These are phyloP conservation scores for Strongylocentrotus purpuratus DNA, from an alignment of 35 echinoderm and acorn worm genomes.

Conservation along the genomic window DNA sequence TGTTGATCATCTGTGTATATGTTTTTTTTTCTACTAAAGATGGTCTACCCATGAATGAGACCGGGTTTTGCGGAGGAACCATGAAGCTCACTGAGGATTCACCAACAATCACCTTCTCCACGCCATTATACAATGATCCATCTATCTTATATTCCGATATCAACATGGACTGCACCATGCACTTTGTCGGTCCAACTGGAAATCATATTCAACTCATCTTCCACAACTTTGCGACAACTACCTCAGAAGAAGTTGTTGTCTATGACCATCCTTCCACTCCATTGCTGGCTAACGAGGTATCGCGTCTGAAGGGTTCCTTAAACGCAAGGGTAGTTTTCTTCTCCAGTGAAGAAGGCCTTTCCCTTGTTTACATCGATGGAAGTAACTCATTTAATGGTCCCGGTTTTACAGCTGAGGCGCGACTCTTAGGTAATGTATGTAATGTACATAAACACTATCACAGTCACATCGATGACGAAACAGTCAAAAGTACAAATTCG, in stretches of 20 bases:
- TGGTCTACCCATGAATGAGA: background rate
- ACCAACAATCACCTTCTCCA: background rate
- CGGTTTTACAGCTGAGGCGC: background rate
- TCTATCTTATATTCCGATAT: background rate
- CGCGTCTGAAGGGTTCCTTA: background rate
- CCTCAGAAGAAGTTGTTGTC: background rate
- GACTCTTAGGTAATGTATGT: background rate
- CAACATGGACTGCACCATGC: background rate
- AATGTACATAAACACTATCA: no score
- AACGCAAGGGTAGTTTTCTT: background rate
- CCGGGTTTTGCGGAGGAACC: background rate
- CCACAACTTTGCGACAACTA: background rate
- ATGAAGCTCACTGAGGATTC: background rate
- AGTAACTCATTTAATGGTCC: background rate
- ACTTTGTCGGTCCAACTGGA: background rate
- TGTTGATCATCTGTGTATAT: background rate
- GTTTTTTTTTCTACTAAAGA: background rate
- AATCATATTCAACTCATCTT: background rate
- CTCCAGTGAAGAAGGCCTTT: background rate
- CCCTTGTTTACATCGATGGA: background rate
- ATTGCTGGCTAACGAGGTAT: background rate
- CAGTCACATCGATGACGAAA: no score
- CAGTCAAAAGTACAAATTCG: no score
- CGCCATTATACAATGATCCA: background rate
- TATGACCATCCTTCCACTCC: background rate